Base-by-base conservation (phyloP, 2,888 invertebrate species). In the Xanthia togata region DNA sequence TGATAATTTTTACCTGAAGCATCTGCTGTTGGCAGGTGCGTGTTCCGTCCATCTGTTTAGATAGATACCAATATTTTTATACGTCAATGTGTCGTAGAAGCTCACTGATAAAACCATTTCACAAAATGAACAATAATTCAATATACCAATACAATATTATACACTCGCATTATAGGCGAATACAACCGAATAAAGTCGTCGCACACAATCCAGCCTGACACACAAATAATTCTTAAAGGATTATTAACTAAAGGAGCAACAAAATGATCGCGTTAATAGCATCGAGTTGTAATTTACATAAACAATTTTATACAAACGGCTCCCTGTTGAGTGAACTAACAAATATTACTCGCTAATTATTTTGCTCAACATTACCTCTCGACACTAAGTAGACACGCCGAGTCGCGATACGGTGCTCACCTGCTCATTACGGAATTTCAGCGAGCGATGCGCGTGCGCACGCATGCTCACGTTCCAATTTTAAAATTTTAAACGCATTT, bases 351-450 rank as follows among this genome's bases (percentile, higher is more conserved):
- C 87, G 87, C 92, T 95, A 94, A 94, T 94, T 93, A 94, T 91
- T 91, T 90, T 87, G 89, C 90, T 88, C 80, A 88, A 90, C 90
- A 90, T 90, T 88, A 87, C 84, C 82, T 85, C 83, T 79, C 82
- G 93, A 94, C 94, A 91, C 91, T 95, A 94, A 94, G 93, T 93
- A 93, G 95, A 95, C 95, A 91, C 88, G 87, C 68, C 76, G 73
- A 85, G 90, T 90, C 91, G 89, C 91, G 93, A 93, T 94, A 93
- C 89, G 89, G 83, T 82, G 84, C 86, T 92, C 95, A 95, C 93
- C 95, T 95, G 95, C 95, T 94, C 94, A 93, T 95, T 95, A 95
- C 89, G 88, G 92, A 89, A 91, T 92, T 90, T 91, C 90, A 90
- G 89, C 88, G 87, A 86, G 82, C 80, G 87, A 90, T 88, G 91